Percentiles rank a stretch among this genome's conserved stretches.
These are phyloP conservation scores for Microplitis demolitor DNA, from an alignment of 1,140 invertebrate genomes.

Conservation along the genomic window DNA sequence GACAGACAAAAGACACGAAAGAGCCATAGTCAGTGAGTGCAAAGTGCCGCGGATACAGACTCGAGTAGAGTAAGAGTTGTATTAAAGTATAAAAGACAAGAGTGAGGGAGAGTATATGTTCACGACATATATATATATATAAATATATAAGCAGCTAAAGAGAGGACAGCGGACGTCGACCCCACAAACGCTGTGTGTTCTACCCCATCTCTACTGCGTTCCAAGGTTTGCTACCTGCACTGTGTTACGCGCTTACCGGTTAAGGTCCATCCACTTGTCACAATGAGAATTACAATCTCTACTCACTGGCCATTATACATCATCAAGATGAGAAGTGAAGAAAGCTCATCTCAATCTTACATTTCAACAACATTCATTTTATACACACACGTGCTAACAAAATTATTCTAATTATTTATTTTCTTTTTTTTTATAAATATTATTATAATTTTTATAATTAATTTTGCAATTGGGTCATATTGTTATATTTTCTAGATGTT, in stretches of 20 bases:
- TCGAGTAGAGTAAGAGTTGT: background rate
- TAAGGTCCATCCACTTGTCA: conserved; percentile 5
- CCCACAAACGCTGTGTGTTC: conserved; percentile 29
- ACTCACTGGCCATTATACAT: background rate
- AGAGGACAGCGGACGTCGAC: conserved; percentile 35
- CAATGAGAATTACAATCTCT: background rate
- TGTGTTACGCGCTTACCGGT: conserved; percentile 9
- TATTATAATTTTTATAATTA: too few species aligned
- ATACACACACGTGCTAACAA: too few species aligned
- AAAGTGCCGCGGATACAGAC: background rate
- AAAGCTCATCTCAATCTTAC: too few species aligned
- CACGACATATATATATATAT: conserved; percentile 17
- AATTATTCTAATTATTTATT: too few species aligned
- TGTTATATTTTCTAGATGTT: too few species aligned
- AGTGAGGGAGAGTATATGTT: conserved; percentile 12
- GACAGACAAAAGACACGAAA: background rate
- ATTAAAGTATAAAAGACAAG: background rate
- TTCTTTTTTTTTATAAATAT: too few species aligned
- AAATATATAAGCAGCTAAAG: conserved; percentile 23
- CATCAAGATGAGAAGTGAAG: too few species aligned
- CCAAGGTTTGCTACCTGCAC: conserved; percentile 30
- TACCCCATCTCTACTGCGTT: conserved; percentile 31
- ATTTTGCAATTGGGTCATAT: too few species aligned
- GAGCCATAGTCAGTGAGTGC: too few species aligned
- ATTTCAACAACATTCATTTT: too few species aligned